Percentiles rank a stretch among this genome's conserved stretches.
Conservation (phyloP, 2,888 invertebrate genomes). For the Hybos culiciformis region DNA sequence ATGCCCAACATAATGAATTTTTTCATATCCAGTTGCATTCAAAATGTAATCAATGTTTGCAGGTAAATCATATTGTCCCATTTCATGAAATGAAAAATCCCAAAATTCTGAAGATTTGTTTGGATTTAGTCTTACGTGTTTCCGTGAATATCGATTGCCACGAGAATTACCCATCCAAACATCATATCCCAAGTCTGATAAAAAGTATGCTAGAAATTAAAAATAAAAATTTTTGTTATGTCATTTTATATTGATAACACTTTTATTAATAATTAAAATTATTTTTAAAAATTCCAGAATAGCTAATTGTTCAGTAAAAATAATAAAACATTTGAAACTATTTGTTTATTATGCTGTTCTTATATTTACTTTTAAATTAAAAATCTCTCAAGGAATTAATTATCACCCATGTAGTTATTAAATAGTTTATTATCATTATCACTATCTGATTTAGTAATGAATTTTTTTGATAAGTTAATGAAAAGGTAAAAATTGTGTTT, state of each 20-base stretch:
- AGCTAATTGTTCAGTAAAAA: too few relatives aligned
- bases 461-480: too few relatives aligned
- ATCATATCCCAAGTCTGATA: conserved; percentile 17
- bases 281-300: not conserved
- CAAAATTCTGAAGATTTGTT: conserved; percentile 34
- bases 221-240: not conserved
- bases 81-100: conserved; percentile 50
- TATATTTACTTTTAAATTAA: too few relatives aligned
- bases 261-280: not conserved
- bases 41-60: conserved; percentile 60
- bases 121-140: conserved; percentile 12
- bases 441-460: too few relatives aligned
- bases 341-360: too few relatives aligned
- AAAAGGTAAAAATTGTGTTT: too few relatives aligned
- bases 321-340: too few relatives aligned
- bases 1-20: conserved; percentile 59
- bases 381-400: too few relatives aligned
- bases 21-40: conserved; percentile 38
- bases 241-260: not conserved
- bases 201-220: conserved; percentile 20
- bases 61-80: conserved; percentile 56
- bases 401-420: too few relatives aligned
- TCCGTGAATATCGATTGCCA: conserved; percentile 17
- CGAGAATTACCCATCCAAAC: conserved; percentile 19
- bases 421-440: too few relatives aligned